phyloP scores from a whole-genome alignment of 2,113 vertebrate species.

The Candoia aspera region DNA sequence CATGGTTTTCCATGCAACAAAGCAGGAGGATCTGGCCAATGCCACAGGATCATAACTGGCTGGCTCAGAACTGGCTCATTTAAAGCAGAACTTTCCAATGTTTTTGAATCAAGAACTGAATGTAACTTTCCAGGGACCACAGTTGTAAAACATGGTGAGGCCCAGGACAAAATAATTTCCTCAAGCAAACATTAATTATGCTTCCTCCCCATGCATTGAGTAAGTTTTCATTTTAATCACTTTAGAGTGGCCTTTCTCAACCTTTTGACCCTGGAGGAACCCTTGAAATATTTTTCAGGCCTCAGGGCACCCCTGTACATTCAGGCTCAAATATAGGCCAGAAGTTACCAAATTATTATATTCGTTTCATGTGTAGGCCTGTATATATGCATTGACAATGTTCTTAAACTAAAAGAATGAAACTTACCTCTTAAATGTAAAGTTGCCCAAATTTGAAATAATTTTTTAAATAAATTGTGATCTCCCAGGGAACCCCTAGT shows the following conservation, averaged over 20 bases:
- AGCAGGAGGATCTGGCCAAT: neutral
- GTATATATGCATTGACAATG: too few species aligned
- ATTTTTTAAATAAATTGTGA: too few species aligned
- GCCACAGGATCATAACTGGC: neutral
- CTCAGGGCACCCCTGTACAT: too few species aligned
- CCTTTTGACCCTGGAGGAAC: too few species aligned
- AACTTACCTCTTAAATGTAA: too few species aligned
- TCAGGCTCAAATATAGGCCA: too few species aligned
- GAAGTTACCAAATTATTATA: too few species aligned
- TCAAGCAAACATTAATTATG: neutral
- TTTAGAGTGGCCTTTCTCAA: neutral
- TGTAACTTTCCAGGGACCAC: neutral
- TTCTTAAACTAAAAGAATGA: too few species aligned
- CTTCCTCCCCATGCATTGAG: neutral
- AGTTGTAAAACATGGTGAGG: neutral
- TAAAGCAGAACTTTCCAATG: neutral
- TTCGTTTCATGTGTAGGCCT: too few species aligned
- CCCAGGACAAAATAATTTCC: neutral
- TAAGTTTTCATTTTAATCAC: neutral
- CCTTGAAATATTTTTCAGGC: too few species aligned
- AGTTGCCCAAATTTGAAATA: too few species aligned
- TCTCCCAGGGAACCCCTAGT: too few species aligned
- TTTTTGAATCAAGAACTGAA: neutral
- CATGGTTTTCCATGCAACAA: neutral
- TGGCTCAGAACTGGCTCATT: constrained; percentile 38